Conservation (phyloP, 2,888 invertebrate genomes). For the Cryptosula pallasiana region DNA sequence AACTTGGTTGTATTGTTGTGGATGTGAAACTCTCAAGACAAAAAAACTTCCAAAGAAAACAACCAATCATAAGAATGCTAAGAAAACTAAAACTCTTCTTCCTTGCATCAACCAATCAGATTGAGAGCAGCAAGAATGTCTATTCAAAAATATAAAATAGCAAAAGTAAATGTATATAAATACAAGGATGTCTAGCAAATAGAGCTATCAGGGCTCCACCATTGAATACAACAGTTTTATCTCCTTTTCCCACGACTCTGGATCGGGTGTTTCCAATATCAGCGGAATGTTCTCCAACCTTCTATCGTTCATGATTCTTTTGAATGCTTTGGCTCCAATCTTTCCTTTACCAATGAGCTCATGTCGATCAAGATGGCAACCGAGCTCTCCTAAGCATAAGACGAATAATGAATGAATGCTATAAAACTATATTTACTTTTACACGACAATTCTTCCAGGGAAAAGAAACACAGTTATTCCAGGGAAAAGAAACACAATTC, state of each 20-base stretch:
- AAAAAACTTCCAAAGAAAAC: background rate
- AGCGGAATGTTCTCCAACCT: constrained; percentile 52
- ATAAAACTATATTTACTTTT: too few species aligned
- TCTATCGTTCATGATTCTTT: constrained; percentile 50
- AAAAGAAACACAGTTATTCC: too few species aligned
- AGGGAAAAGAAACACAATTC: too few species aligned
- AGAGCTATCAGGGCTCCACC: background rate
- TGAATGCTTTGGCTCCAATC: constrained; percentile 53
- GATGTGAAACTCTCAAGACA: too few species aligned
- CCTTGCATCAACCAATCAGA: background rate
- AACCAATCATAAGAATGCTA: background rate
- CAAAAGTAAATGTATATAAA: too few species aligned
- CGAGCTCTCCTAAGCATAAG: constrained; percentile 45
- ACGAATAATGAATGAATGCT: too few species aligned
- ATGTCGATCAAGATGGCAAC: constrained; percentile 55
- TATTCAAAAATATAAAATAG: too few species aligned
- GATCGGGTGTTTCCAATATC: constrained; percentile 53
- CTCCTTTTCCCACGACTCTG: constrained; percentile 33
- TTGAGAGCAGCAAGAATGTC: too few species aligned
- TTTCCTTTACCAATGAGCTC: constrained; percentile 56
- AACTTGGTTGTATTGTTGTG: too few species aligned
- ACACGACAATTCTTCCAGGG: too few species aligned
- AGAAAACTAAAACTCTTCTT: background rate
- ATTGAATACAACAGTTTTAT: constrained; percentile 36
- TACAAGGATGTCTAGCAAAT: too few species aligned